Percentiles rank a stretch among this genome's conserved stretches.
phyloP scores from a whole-genome alignment of 2,113 vertebrate species.

The Psettodes erumei region DNA sequence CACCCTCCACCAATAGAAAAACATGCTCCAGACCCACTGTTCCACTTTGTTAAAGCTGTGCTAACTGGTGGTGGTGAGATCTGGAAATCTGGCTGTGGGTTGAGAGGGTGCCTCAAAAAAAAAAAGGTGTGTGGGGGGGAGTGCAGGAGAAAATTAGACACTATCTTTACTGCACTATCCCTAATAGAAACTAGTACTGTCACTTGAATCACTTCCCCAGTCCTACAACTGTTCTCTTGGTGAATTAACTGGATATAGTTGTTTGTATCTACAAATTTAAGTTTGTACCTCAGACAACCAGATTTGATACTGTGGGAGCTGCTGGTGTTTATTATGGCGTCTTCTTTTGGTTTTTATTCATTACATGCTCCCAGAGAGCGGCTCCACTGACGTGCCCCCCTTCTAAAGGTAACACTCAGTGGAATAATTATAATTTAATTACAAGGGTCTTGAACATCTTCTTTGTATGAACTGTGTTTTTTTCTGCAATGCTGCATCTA shows the following conservation, averaged over 20 bases:
- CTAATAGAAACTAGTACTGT: too few relatives aligned
- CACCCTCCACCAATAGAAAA: slow-evolving; percentile 37
- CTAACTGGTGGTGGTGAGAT: slow-evolving; percentile 15
- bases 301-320: not conserved
- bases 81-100: slow-evolving; percentile 41
- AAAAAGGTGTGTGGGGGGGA: not conserved
- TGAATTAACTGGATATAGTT: too few relatives aligned
- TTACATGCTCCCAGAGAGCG: not conserved
- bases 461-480: not conserved
- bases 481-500: slow-evolving; percentile 1
- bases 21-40: slow-evolving; percentile 22
- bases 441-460: not conserved
- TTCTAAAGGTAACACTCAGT: not conserved
- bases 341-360: not conserved
- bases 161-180: too few relatives aligned
- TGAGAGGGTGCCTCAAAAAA: not conserved
- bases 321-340: not conserved
- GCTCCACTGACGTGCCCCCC: not conserved
- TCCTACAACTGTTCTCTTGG: too few relatives aligned
- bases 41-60: slow-evolving; percentile 7
- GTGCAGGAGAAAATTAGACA: too few relatives aligned
- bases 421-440: slow-evolving; percentile 16
- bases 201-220: too few relatives aligned
- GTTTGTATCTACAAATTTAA: too few relatives aligned
- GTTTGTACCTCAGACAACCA: not conserved